Conservation (phyloP, 2,888 invertebrate genomes). For the Nezara viridula region DNA sequence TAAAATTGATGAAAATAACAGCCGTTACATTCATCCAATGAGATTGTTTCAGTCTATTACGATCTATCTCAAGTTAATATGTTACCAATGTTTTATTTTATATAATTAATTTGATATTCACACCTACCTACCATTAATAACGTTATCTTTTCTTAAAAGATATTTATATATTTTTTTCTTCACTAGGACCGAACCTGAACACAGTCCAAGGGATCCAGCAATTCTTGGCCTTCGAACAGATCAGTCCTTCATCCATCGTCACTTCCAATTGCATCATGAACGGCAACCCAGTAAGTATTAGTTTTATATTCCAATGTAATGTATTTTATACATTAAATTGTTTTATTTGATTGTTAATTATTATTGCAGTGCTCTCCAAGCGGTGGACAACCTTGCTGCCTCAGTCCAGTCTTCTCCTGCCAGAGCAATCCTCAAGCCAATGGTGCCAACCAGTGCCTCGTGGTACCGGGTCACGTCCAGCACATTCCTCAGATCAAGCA, state of each 20-base stretch:
- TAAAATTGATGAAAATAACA: no score
- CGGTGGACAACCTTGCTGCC: constrained; percentile 56
- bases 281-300: constrained; percentile 50
- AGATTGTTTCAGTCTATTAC: no score
- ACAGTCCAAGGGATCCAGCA: constrained; percentile 49
- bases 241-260: constrained; percentile 44
- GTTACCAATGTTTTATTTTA: no score
- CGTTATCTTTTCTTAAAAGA: neutral
- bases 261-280: constrained; percentile 57
- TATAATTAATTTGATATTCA: no score
- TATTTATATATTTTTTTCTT: neutral
- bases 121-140: no score
- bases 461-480: constrained; percentile 44
- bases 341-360: neutral
- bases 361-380: constrained; percentile 52
- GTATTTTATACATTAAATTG: no score
- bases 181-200: neutral
- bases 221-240: constrained; percentile 6
- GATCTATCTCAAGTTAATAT: no score
- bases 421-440: neutral
- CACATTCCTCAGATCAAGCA: constrained; percentile 54
- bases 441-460: constrained; percentile 33
- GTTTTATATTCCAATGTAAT: neutral
- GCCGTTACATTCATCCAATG: no score
- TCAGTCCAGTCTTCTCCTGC: constrained; percentile 54